These are phyloP conservation scores for Rhagonycha fulva DNA, from an alignment of 2,888 invertebrate species.

Conservation along the genomic window DNA sequence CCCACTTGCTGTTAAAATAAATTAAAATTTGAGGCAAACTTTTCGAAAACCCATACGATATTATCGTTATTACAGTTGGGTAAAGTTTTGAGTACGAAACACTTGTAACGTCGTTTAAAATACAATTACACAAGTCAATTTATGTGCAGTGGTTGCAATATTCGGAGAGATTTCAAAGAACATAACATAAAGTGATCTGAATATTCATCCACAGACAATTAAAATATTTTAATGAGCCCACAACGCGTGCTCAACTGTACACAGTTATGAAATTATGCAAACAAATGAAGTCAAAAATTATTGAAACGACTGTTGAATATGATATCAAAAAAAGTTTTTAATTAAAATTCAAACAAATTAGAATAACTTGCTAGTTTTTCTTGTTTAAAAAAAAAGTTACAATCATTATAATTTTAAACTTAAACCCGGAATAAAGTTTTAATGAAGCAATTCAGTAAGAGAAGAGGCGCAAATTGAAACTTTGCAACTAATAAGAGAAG, in stretches of 20 bases:
- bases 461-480: constrained; percentile 9
- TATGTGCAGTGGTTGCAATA: constrained; percentile 14
- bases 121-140: constrained; percentile 24
- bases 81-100: background rate
- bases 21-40: background rate
- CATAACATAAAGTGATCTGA: constrained; percentile 41
- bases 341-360: background rate
- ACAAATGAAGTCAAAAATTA: constrained; percentile 14
- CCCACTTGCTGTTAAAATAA: background rate
- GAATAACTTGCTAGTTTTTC: background rate
- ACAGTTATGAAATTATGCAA: constrained; percentile 20
- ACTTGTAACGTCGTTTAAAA: constrained; percentile 16
- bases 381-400: background rate
- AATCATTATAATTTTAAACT: background rate
- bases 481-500: background rate
- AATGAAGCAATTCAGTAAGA: constrained; percentile 20
- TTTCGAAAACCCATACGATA: background rate
- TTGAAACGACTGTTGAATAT: constrained; percentile 9
- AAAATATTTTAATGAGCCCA: constrained; percentile 53
- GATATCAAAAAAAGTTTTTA: background rate
- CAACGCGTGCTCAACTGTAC: constrained; percentile 23
- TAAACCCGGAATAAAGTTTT: constrained; percentile 13
- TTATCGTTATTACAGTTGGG: background rate
- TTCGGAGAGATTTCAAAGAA: constrained; percentile 3
- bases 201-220: constrained; percentile 52